Base-by-base conservation (phyloP, 2,888 invertebrate species). In the Fragum fragum region DNA sequence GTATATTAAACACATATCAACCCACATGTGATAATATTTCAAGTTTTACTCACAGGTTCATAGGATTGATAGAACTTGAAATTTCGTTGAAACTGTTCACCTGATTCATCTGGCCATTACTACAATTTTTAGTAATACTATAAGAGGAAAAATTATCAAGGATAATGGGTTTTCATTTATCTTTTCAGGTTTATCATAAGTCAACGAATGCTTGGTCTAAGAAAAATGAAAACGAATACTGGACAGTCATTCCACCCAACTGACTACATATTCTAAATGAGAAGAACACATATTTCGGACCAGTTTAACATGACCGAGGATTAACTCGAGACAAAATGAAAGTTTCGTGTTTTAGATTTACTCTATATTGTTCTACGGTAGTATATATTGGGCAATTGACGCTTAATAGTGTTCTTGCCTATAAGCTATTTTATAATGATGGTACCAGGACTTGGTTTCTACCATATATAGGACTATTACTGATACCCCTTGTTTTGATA, bases 401-500 rank as follows among this genome's bases (percentile, higher is more conserved):
- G 14, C 55, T 88, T 28, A 90, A 90, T 73, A 83, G 85, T 9
- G 47, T 89, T 55, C 87, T 87, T 71, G 95, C 98, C 39, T 96
- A 97, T 87, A 75, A 59, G 7, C 63, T 91, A 55, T 86, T 82
- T 68, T 68, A 55, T 9, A 80, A 80, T 29, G 96, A 79, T 0
- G 95, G 75, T 16, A 68, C 81, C 29, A 83, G 81, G 52, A 95
- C 96, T 83, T 96, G 76, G 91, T 97, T 97, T 90, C 95, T 96
- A 11, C 96, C 96, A 59, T 90, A 97, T 85, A 95, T 97, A 87
- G 96, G 96, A 68, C 96, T 97, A 82, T 96, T 98, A 78, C 94
- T 97, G 73, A 95, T 96, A 3, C 97, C 98, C 7, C 95, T 97
- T 70, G 93, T 97, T 68, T 96, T 86, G 28, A 82, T 90, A 16